Conservation (phyloP, 2,888 invertebrate species). For the Watsonalla binaria region DNA sequence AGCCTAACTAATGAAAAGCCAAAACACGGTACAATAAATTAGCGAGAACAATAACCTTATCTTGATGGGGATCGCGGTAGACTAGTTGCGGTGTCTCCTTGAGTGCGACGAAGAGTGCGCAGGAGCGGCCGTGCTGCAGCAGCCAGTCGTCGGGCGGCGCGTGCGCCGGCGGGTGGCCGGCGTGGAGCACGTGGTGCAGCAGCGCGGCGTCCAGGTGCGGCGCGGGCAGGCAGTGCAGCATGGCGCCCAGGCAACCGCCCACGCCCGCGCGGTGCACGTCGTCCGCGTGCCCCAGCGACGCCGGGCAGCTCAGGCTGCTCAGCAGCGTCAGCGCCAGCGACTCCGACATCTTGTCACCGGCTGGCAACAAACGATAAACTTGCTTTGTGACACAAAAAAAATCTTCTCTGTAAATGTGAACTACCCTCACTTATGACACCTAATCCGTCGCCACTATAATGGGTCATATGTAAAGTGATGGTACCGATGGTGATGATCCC, state of each 20-base stretch:
- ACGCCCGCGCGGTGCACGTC: constrained; percentile 85
- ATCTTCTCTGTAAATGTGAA: no score
- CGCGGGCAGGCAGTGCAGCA: constrained; percentile 85
- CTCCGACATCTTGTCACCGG: constrained; percentile 92
- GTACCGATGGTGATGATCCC: constrained; percentile 81
- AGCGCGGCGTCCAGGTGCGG: constrained; percentile 87
- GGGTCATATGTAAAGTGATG: no score
- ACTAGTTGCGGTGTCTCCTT: constrained; percentile 88
- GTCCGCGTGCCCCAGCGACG: constrained; percentile 86
- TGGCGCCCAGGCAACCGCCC: constrained; percentile 94
- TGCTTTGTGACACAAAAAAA: no score
- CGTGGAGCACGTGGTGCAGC: constrained; percentile 85
- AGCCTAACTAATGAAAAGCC: no score
- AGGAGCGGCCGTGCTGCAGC: constrained; percentile 88
- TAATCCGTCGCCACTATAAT: no score
- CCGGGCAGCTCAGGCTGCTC: constrained; percentile 78
- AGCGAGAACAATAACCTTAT: constrained; percentile 46
- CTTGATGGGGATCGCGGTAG: constrained; percentile 81
- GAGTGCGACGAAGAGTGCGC: constrained; percentile 90
- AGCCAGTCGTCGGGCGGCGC: constrained; percentile 79
- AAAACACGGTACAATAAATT: no score
- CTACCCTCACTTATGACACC: no score
- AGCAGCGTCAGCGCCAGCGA: constrained; percentile 86
- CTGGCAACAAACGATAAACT: neutral
- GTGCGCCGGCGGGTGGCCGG: constrained; percentile 46